phyloP scores from a whole-genome alignment of 2,797 vertebrate species.

The Aselliscus stoliczkanus region DNA sequence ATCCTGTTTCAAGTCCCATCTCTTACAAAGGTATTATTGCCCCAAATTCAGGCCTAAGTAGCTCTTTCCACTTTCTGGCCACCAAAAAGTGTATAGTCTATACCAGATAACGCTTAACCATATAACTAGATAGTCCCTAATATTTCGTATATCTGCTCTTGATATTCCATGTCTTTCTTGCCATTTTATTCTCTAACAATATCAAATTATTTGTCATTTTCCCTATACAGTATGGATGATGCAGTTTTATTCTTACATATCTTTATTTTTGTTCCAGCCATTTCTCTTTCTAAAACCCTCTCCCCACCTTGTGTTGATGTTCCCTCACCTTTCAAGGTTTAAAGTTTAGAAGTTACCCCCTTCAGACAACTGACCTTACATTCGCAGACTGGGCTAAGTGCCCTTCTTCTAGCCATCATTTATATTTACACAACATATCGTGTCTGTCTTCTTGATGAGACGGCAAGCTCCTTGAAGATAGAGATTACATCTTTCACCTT shows the following conservation, averaged over 20 bases:
- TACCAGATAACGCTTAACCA: not conserved
- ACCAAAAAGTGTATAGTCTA: not conserved
- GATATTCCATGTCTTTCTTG: not conserved
- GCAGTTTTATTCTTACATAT: not conserved
- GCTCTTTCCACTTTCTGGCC: not conserved
- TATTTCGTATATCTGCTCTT: not conserved
- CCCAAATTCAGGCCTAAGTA: not conserved
- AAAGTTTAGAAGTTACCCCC: not conserved
- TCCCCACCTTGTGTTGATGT: not conserved
- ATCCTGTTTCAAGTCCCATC: not conserved
- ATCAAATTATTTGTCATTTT: not conserved
- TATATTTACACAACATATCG: not conserved
- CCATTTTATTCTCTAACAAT: constrained; percentile 1
- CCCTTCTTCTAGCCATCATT: not conserved
- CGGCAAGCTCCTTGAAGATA: not conserved
- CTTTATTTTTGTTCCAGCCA: not conserved
- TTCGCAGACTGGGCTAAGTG: not conserved
- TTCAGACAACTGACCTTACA: not conserved
- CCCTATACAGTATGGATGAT: not conserved
- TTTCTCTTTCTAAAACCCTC: not conserved
- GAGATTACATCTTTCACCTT: not conserved
- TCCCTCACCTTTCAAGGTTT: not conserved
- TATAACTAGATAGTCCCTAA: not conserved
- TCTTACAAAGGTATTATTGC: not conserved
- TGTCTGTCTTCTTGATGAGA: not conserved